These are phyloP conservation scores for Miichthys miiuy DNA, from an alignment of 2,797 vertebrate species.

Conservation along the genomic window DNA sequence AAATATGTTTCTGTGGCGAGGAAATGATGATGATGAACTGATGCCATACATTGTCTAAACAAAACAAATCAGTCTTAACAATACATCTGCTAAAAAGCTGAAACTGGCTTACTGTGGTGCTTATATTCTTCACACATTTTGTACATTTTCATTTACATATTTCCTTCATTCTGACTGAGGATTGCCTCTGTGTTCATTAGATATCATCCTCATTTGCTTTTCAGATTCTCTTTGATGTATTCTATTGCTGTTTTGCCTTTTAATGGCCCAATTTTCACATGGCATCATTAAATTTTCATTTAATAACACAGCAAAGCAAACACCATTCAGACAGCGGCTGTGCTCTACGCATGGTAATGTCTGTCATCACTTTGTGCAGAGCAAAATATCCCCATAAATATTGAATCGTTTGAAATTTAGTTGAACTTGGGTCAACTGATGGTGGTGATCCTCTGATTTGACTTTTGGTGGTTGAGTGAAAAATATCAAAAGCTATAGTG, in stretches of 20 bases:
- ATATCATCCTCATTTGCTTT: constrained; percentile 14
- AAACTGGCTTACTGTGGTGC: neutral
- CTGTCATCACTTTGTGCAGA: neutral
- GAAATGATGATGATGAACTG: constrained; percentile 1
- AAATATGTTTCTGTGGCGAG: constrained; percentile 1
- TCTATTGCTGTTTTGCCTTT: constrained; percentile 13
- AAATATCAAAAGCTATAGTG: neutral
- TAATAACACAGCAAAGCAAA: constrained; percentile 8
- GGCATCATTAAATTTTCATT: constrained; percentile 11
- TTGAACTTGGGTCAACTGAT: neutral
- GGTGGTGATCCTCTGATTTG: neutral
- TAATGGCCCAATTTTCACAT: neutral
- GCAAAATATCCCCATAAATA: neutral
- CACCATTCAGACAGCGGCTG: neutral
- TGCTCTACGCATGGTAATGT: neutral
- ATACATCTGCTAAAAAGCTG: constrained; percentile 15
- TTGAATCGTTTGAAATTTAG: neutral
- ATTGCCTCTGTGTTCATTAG: neutral
- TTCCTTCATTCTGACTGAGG: neutral
- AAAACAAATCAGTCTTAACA: constrained; percentile 14
- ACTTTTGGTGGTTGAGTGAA: neutral
- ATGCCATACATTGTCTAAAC: neutral
- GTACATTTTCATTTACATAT: constrained; percentile 19
- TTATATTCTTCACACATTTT: constrained; percentile 12
- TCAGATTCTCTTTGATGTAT: neutral